Evolutionary conservation across 2,888 invertebrate species (phyloP).

Genomic region (Trachelus iudaicus): DNA sequence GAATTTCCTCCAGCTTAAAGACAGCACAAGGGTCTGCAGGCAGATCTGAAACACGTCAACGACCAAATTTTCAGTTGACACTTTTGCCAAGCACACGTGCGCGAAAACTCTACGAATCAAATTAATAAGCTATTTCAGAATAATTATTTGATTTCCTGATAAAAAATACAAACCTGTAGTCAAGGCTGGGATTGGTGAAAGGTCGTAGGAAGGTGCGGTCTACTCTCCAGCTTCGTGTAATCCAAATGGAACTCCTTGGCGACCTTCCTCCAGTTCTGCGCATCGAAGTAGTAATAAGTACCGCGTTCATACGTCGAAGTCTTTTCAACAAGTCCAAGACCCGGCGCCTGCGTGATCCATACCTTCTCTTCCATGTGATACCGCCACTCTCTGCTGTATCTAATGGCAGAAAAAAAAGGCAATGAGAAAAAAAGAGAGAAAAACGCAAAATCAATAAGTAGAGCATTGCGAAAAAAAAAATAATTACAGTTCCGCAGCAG

Average conservation of each 20-base stretch:
- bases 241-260: constrained; percentile 99
- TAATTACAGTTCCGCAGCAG: constrained; percentile 95
- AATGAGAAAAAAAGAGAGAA: constrained; percentile 11
- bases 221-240: constrained; percentile 97
- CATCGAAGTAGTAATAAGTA: constrained; percentile 99
- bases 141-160: constrained; percentile 10
- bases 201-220: constrained; percentile 81
- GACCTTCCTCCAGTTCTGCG: constrained; percentile 98
- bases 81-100: background rate
- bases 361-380: constrained; percentile 99
- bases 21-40: constrained; percentile 62
- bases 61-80: constrained; percentile 21
- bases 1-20: constrained; percentile 63
- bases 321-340: constrained; percentile 94
- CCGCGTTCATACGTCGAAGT: constrained; percentile 97
- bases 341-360: constrained; percentile 98
- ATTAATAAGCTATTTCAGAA: background rate
- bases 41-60: constrained; percentile 56
- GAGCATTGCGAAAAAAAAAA: background rate
- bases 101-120: background rate
- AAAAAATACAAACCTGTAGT: constrained; percentile 53
- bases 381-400: constrained; percentile 98
- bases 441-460: background rate
- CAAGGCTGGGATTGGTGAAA: constrained; percentile 71
- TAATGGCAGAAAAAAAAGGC: constrained; percentile 60